Conservation (phyloP, 2,888 invertebrate genomes). For the Apamea sordens region DNA sequence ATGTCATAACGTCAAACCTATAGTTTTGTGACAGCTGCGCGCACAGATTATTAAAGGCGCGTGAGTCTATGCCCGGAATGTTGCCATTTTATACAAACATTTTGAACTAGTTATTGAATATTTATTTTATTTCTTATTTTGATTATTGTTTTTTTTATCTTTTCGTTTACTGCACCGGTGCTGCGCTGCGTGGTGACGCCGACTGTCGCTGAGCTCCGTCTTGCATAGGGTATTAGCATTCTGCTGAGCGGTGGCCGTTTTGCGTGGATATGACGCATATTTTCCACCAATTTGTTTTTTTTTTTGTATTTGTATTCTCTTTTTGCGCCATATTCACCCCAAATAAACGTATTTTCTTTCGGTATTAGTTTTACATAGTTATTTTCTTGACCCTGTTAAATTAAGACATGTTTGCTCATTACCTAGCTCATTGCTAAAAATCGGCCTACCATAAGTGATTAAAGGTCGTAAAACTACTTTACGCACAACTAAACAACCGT, state of each 20-base stretch:
- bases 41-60: neutral
- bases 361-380: neutral
- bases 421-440: slow-evolving; percentile 1
- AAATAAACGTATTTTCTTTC: neutral
- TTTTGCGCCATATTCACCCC: neutral
- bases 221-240: neutral
- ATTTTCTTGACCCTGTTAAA: neutral
- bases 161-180: neutral
- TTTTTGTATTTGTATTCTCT: neutral
- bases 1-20: neutral
- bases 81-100: neutral
- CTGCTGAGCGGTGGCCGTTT: neutral
- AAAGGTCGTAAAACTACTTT: slow-evolving; percentile 19
- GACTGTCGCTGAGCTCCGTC: neutral
- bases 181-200: neutral
- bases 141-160: neutral
- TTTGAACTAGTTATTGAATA: neutral
- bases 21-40: neutral
- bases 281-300: neutral
- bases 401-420: neutral
- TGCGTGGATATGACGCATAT: neutral
- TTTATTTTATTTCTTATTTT: neutral
- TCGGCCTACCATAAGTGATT: slow-evolving; percentile 14
- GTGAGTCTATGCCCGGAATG: neutral
- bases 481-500: slow-evolving; percentile 16